Base-by-base conservation (phyloP, 2,797 vertebrate genomes). In the Myotis myotis region DNA sequence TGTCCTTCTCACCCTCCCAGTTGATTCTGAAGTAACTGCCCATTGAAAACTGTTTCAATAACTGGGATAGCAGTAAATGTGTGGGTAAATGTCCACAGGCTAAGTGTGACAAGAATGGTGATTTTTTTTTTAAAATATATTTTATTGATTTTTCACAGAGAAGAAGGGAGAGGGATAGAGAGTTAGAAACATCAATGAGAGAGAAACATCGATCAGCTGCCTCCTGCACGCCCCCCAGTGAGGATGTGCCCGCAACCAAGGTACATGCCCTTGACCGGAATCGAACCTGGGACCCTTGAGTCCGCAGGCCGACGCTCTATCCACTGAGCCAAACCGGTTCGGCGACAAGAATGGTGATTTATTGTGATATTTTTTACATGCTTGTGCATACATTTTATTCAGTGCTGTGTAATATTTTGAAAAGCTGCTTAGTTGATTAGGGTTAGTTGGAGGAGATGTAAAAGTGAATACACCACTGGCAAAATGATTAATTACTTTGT, bases 401-500 rank as follows among this genome's bases (percentile, higher is more conserved):
- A 87, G 44, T 55, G n/a, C 47, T 20, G 12, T 75, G 6, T 38
- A 82, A 62, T 95, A 95, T 95, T 87, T 81, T 72, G 60, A 92
- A 25, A 84, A 38, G 81, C 72, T 87, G 30, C 70, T 78, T 87
- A 75, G 68, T 79, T 23, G 72, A 8, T 44, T 62, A 76, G 13
- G 25, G 33, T 94, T 89, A 91, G 60, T 78, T 94, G 83, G 53
- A 53, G 68, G 55, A 91, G 79, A 93, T 57, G n/a, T 85, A 38
- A 92, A 91, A 60, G 71, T 82, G 62, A 79, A 75, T 51, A 36
- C 3, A 87, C 36, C 66, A 84, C 68, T 94, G 84, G 87, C 30
- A 93, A 49, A 71, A 87, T 75, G 49, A 87, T 75, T 71, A 89
- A 75, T 91, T 93, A 70, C 41, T 93, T 55, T 71, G 89, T 94